Evolutionary conservation across 2,888 invertebrate genomes (phyloP).

Genomic region (Chydorus sphaericus): DNA sequence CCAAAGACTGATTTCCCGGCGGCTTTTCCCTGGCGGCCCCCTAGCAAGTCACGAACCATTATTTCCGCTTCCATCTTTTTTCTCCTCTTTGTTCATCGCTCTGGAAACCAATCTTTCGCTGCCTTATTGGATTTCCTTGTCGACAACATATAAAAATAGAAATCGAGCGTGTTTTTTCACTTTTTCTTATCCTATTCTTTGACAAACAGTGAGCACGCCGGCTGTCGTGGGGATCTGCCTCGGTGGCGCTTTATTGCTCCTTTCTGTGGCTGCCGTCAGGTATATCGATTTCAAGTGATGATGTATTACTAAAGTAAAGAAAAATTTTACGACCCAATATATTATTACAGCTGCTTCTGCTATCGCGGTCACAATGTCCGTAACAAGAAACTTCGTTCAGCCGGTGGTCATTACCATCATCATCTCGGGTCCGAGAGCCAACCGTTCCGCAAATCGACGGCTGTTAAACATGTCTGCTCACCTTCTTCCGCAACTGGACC

Average conservation of each 20-base stretch:
- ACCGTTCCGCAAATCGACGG: conserved; percentile 52
- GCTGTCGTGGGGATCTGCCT: conserved; percentile 46
- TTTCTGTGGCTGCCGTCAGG: conserved; percentile 44
- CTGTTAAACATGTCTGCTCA: conserved; percentile 42
- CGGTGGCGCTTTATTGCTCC: conserved; percentile 41
- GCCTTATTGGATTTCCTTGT: too few species aligned
- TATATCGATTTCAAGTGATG: too few species aligned
- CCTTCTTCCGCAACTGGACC: conserved; percentile 40
- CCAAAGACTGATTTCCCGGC: too few species aligned
- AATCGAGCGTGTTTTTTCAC: background rate
- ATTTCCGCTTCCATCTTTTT: too few species aligned
- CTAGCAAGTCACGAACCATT: too few species aligned
- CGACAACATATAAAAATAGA: background rate
- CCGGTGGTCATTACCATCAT: conserved; percentile 45
- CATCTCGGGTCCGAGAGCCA: conserved; percentile 23
- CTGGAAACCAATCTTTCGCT: too few species aligned
- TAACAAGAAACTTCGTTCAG: conserved; percentile 28
- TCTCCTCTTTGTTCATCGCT: too few species aligned
- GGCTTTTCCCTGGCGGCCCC: too few species aligned
- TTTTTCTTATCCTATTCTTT: conserved; percentile 4
- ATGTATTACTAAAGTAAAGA: too few species aligned
- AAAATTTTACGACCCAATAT: too few species aligned
- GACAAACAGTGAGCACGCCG: conserved; percentile 34
- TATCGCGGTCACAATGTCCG: conserved; percentile 34
- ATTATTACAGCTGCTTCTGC: conserved; percentile 51